Evolutionary conservation across 2,888 invertebrate species (phyloP).

Genomic region (Ormyrus rosae): DNA sequence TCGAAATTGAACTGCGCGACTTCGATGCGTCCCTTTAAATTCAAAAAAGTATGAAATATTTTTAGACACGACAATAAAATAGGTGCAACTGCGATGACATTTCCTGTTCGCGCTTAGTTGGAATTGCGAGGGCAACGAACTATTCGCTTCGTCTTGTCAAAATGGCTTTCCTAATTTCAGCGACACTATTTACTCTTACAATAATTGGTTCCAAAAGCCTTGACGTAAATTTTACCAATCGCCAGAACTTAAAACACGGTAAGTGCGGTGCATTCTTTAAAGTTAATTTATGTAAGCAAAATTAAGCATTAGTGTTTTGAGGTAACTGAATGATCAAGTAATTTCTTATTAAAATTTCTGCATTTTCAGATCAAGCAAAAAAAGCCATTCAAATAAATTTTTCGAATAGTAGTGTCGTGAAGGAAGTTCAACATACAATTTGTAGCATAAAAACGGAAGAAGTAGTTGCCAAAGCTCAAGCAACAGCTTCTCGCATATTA

Average conservation of each 20-base stretch:
- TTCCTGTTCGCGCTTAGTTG: background rate
- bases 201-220: no score
- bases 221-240: no score
- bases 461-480: conserved; percentile 73
- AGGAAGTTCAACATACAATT: conserved; percentile 72
- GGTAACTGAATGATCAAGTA: no score
- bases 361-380: conserved; percentile 23
- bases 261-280: no score
- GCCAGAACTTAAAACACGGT: no score
- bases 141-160: background rate
- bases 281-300: no score
- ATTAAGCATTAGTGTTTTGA: no score
- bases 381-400: conserved; percentile 35
- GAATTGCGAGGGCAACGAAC: conserved; percentile 36
- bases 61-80: conserved; percentile 45
- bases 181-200: background rate
- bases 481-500: conserved; percentile 73
- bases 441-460: conserved; percentile 74
- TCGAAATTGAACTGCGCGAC: background rate
- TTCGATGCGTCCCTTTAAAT: conserved; percentile 27
- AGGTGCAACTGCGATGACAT: conserved; percentile 3
- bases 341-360: background rate
- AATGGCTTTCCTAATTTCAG: conserved; percentile 15
- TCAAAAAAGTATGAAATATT: conserved; percentile 43
- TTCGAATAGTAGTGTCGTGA: conserved; percentile 60